These are phyloP conservation scores for Macaria liturata DNA, from an alignment of 2,888 invertebrate species.

Conservation along the genomic window DNA sequence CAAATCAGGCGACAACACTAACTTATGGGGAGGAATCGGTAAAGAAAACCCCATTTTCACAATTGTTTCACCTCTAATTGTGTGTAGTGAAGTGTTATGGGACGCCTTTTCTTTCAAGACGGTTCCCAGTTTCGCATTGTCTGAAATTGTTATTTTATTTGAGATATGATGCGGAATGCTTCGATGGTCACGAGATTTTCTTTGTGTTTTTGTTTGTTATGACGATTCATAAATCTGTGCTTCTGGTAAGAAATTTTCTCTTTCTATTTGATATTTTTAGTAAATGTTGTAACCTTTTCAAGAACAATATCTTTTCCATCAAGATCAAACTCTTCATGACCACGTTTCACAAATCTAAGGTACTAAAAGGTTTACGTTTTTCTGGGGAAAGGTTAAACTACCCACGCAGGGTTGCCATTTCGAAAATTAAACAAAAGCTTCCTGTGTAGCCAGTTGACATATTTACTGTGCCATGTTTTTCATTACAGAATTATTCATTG, in stretches of 20 bases:
- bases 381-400: not conserved
- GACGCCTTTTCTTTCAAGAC: conserved; percentile 1
- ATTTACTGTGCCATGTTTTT: conserved; percentile 14
- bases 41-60: conserved; percentile 21
- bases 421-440: conserved; percentile 18
- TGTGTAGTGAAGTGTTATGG: conserved; percentile 13
- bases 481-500: conserved; percentile 20
- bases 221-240: too few species aligned
- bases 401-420: conserved; percentile 13
- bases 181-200: too few species aligned
- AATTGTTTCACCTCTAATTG: conserved; percentile 23
- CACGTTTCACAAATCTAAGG: too few species aligned
- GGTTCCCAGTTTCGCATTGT: conserved; percentile 1
- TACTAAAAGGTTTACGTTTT: too few species aligned
- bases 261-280: too few species aligned
- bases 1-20: conserved; percentile 39
- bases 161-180: too few species aligned
- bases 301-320: too few species aligned
- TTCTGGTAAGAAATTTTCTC: too few species aligned
- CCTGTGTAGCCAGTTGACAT: not conserved
- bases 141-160: conserved; percentile 1
- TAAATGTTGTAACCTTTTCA: too few species aligned
- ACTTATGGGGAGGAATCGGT: conserved; percentile 26
- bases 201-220: too few species aligned
- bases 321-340: too few species aligned